These are phyloP conservation scores for Synaphobranchus kaupii DNA, from an alignment of 2,797 vertebrate species.

Conservation along the genomic window DNA sequence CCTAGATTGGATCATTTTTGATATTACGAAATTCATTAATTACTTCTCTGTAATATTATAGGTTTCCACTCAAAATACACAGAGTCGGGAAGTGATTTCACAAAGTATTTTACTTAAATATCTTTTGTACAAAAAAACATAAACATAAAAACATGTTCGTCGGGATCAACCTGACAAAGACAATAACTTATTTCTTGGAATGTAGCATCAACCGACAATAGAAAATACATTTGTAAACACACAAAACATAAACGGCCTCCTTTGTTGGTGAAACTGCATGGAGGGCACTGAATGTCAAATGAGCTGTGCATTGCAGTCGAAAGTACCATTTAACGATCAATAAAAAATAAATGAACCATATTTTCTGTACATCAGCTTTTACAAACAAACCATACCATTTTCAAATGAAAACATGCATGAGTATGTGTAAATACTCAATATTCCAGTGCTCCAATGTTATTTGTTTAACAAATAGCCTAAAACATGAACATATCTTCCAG, in stretches of 20 bases:
- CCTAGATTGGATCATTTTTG: neutral
- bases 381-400: slow-evolving; percentile 42
- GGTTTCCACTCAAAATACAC: slow-evolving; percentile 28
- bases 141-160: slow-evolving; percentile 47
- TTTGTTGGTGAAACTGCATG: neutral
- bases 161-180: slow-evolving; percentile 63
- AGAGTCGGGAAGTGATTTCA: slow-evolving; percentile 34
- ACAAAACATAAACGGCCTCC: neutral
- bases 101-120: slow-evolving; percentile 80
- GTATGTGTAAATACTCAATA: slow-evolving; percentile 45
- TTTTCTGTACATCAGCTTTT: slow-evolving; percentile 27
- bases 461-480: slow-evolving; percentile 42
- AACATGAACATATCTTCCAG: slow-evolving; percentile 60
- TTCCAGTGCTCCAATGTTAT: slow-evolving; percentile 66
- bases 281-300: slow-evolving; percentile 32
- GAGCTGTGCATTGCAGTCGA: neutral
- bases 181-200: slow-evolving; percentile 72
- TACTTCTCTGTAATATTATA: slow-evolving; percentile 15
- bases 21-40: neutral
- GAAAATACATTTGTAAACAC: slow-evolving; percentile 19
- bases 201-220: slow-evolving; percentile 46
- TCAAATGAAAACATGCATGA: slow-evolving; percentile 52
- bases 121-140: slow-evolving; percentile 52
- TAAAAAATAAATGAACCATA: slow-evolving; percentile 18
- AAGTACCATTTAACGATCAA: slow-evolving; percentile 25